phyloP scores from a whole-genome alignment of 2,113 vertebrate species.

The Corydoras maculifer region DNA sequence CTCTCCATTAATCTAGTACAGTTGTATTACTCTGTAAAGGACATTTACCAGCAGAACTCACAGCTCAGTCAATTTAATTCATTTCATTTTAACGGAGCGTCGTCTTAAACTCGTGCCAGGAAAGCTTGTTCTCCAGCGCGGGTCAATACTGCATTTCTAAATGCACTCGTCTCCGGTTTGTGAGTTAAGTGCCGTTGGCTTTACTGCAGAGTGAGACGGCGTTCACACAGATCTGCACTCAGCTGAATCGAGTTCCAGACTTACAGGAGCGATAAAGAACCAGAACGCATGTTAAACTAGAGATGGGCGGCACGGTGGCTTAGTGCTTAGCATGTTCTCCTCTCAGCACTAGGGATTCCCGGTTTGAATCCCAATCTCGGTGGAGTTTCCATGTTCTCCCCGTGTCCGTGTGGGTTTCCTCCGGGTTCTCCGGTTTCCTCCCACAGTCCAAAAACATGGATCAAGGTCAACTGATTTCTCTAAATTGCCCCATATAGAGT shows the following conservation, averaged over 20 bases:
- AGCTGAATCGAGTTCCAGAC: neutral
- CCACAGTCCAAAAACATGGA: too few species aligned
- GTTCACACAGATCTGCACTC: neutral
- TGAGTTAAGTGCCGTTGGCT: conserved; percentile 1
- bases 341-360: too few species aligned
- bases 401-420: too few species aligned
- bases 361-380: too few species aligned
- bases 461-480: too few species aligned
- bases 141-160: conserved; percentile 10
- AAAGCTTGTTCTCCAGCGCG: conserved; percentile 6
- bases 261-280: too few species aligned
- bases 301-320: too few species aligned
- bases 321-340: too few species aligned
- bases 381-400: too few species aligned
- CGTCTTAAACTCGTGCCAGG: neutral
- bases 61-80: conserved; percentile 23
- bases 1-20: neutral
- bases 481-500: too few species aligned
- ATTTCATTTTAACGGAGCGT: neutral
- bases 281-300: too few species aligned
- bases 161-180: neutral
- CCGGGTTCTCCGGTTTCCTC: too few species aligned
- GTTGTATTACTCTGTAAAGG: conserved; percentile 2
- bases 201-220: conserved; percentile 1
- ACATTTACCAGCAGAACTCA: neutral